Evolutionary conservation across 2,113 vertebrate species (phyloP).

Genomic region (Centropus bengalensis): DNA sequence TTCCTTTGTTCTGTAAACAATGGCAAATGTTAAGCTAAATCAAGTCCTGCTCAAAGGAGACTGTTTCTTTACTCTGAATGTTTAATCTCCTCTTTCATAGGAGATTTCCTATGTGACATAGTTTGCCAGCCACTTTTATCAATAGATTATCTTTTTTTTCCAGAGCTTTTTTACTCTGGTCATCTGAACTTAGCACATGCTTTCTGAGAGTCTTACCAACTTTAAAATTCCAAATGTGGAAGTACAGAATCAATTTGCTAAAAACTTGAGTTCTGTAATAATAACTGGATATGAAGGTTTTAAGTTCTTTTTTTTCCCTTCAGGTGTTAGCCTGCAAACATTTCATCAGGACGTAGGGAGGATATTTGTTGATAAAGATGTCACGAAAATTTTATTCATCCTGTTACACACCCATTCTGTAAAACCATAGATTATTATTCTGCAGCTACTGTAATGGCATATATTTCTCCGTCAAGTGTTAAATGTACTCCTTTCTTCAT

Average conservation of each 20-base stretch:
- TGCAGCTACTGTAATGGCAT: background rate
- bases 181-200: constrained; percentile 38
- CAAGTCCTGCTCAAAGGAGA: background rate
- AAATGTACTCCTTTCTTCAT: background rate
- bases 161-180: background rate
- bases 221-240: constrained; percentile 37
- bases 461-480: background rate
- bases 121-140: constrained; percentile 13
- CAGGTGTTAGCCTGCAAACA: background rate
- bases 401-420: background rate
- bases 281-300: constrained; percentile 28
- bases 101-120: background rate
- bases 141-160: background rate
- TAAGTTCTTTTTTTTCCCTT: background rate
- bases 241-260: constrained; percentile 21
- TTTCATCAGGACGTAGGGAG: background rate
- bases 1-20: background rate
- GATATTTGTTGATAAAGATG: background rate
- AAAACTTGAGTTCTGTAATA: constrained; percentile 28
- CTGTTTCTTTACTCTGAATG: background rate
- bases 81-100: background rate
- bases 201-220: constrained; percentile 17
- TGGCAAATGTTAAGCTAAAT: background rate
- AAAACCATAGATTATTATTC: background rate
- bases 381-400: background rate